A percentile compares a stretch with the other conserved stretches of the same genome.
These are phyloP conservation scores for Steatocranus sp. DNA, from an alignment of 2,797 vertebrate genomes.

Conservation along the genomic window DNA sequence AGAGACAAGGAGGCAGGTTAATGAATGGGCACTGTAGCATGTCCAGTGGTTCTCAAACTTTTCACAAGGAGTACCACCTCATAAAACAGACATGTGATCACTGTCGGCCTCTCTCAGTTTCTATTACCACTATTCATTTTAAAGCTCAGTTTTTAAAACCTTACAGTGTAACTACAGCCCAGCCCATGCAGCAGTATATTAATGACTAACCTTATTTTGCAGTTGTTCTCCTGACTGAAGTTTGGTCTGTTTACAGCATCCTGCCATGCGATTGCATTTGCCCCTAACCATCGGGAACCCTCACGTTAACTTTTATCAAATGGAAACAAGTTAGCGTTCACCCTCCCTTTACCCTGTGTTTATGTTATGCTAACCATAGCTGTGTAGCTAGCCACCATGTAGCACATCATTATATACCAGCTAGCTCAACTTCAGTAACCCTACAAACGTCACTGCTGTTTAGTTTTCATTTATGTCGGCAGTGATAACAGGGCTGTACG, in stretches of 20 bases:
- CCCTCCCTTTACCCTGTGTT: not conserved
- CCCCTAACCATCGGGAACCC: not conserved
- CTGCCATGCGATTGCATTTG: not conserved
- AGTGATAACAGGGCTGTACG: not conserved
- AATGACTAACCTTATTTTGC: not conserved
- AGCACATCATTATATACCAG: not conserved
- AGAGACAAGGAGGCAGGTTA: not conserved
- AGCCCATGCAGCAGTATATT: not conserved
- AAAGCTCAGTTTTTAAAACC: not conserved
- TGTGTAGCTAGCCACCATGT: not conserved
- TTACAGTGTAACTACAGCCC: not conserved
- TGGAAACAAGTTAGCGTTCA: not conserved
- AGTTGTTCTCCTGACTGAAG: not conserved
- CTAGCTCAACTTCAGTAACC: not conserved
- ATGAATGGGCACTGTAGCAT: not conserved
- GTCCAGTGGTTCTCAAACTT: not conserved
- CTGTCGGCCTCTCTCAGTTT: not conserved
- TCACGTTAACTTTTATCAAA: not conserved
- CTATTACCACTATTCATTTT: not conserved
- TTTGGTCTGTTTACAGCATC: not conserved
- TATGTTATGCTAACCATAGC: not conserved
- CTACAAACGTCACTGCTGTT: not conserved
- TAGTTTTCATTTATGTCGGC: not conserved
- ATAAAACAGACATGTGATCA: not conserved
- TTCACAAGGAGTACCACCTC: not conserved